Conservation (phyloP, 2,888 invertebrate species). For the Heliconius charithonia region DNA sequence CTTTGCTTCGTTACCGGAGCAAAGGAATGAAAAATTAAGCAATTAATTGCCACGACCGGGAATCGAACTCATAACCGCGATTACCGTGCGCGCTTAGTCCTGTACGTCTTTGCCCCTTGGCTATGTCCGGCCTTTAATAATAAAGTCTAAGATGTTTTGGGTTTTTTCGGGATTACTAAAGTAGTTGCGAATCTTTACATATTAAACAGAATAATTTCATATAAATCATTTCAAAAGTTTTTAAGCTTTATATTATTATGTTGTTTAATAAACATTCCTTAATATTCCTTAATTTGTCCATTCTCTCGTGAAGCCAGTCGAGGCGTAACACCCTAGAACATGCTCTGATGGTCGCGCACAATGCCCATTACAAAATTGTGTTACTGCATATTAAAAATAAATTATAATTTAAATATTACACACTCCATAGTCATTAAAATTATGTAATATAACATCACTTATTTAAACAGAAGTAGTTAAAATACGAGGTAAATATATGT, state of each 20-base stretch:
- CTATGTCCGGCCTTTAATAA: no score
- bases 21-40: no score
- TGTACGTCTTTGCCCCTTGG: no score
- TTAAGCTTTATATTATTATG: neutral
- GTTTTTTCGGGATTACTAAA: no score
- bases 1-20: no score
- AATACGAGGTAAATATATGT: neutral
- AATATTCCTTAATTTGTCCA: constrained; percentile 20
- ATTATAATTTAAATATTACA: constrained; percentile 13
- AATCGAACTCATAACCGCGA: no score
- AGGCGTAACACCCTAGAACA: constrained; percentile 30
- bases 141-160: no score
- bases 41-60: no score
- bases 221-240: neutral
- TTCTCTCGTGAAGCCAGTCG: constrained; percentile 26
- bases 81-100: no score
- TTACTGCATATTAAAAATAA: constrained; percentile 25
- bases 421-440: neutral
- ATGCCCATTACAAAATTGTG: constrained; percentile 30
- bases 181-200: no score
- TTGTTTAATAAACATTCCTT: neutral
- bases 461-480: neutral
- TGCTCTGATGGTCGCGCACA: constrained; percentile 35
- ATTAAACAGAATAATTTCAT: neutral
- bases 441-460: neutral